Evolutionary conservation across 2,113 vertebrate species (phyloP).

Genomic region (Puntigrus tetrazona): DNA sequence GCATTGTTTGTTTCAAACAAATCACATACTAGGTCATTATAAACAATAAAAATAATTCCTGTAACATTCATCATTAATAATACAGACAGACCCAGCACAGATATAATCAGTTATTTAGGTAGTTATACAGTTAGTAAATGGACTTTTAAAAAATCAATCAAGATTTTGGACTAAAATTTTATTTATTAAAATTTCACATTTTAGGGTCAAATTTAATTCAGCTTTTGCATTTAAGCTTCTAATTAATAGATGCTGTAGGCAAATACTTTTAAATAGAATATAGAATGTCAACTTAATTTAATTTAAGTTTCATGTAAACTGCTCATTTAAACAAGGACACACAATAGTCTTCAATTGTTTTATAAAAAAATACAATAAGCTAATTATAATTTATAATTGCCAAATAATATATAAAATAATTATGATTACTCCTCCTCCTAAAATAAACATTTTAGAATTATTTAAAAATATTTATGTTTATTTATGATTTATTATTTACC

Average conservation of each 20-base stretch:
- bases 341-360: not conserved
- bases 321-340: not conserved
- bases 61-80: not conserved
- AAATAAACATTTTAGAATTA: no score
- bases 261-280: not conserved
- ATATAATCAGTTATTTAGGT: not conserved
- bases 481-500: not conserved
- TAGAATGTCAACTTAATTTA: not conserved
- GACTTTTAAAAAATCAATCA: not conserved
- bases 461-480: no score
- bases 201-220: not conserved
- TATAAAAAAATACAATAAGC: not conserved
- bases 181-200: no score
- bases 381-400: not conserved
- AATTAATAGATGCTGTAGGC: not conserved
- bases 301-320: no score
- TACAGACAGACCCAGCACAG: not conserved
- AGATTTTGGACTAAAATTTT: not conserved
- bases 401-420: not conserved
- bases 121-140: not conserved
- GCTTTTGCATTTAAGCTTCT: not conserved
- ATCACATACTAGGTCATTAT: not conserved
- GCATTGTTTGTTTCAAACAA: not conserved
- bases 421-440: no score
- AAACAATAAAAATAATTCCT: not conserved